A percentile compares a stretch with the other conserved stretches of the same genome.
Evolutionary conservation across 2,113 vertebrate species (phyloP).

Genomic region (Clinocottus analis): DNA sequence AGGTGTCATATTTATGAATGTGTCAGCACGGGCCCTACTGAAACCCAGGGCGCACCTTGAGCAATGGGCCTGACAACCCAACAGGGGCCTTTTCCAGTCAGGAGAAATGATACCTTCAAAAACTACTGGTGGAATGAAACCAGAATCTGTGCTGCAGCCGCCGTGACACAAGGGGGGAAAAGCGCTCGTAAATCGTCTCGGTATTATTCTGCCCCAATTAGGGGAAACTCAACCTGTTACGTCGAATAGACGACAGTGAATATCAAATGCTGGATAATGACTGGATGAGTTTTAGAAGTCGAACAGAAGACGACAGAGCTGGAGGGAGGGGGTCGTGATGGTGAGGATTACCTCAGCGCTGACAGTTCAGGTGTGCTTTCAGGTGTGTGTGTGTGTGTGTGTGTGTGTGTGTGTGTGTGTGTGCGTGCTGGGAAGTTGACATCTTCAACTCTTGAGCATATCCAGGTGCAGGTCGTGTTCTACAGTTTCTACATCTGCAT

Average conservation of each 20-base stretch:
- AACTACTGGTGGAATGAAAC: conserved; percentile 76
- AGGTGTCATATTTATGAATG: conserved; percentile 88
- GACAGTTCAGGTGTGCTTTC: conserved; percentile 64
- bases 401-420: conserved; percentile 51
- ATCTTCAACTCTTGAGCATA: conserved; percentile 44
- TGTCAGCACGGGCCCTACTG: conserved; percentile 80
- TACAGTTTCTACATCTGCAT: conserved; percentile 49
- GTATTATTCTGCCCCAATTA: conserved; percentile 81
- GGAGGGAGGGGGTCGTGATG: conserved; percentile 19
- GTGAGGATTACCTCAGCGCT: conserved; percentile 63
- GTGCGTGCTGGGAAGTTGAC: conserved; percentile 39
- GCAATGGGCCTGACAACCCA: conserved; percentile 82
- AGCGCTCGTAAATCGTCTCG: conserved; percentile 68
- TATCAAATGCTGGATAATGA: conserved; percentile 78
- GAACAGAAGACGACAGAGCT: conserved; percentile 39
- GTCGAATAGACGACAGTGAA: conserved; percentile 53
- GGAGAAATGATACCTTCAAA: conserved; percentile 82
- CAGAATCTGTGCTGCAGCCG: conserved; percentile 62
- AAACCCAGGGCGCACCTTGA: conserved; percentile 77
- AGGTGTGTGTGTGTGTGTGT: conserved; percentile 57
- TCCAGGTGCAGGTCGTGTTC: conserved; percentile 64
- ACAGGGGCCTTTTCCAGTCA: conserved; percentile 76
- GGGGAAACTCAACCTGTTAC: conserved; percentile 80
- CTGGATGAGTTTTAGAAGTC: conserved; percentile 67
- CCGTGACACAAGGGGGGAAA: conserved; percentile 27